Evolutionary conservation across 2,113 vertebrate genomes (phyloP), one percentile per base, ranked within the genome.

Genomic region (Mastomys natalensis): DNA sequence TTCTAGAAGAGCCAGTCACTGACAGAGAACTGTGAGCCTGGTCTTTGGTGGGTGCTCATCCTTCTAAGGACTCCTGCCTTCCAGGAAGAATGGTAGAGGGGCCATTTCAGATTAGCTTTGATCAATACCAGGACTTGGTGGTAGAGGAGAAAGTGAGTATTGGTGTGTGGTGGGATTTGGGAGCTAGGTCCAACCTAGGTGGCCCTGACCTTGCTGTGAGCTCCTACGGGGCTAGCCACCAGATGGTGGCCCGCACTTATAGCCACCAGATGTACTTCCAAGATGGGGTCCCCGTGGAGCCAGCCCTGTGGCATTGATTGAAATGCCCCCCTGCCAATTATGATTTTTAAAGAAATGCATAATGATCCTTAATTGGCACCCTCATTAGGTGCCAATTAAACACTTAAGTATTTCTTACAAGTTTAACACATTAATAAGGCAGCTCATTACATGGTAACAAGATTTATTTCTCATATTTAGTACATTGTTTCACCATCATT

Each of bases 361-460:
- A 98, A 98, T 90, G 96, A 97, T 98, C 80, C 97, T 94, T 98
- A 98, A 98, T 98, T 97, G 97, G 95, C 87, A 95, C 87, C 89
- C 94, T 97, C 98, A 97, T 98, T 98, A 97, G 96, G 95, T 97
- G 97, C 96, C 97, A 98, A 98, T 98, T 98, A 98, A 98, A 97
- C 96, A 97, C 98, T 97, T 97, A 98, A 97, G 96, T 95, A 94
- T 98, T 98, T 98, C 97, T 97, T 97, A 97, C 96, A 97, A 97
- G 97, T 98, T 98, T 97, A 98, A 97, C 97, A 95, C 98, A 97
- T 97, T 98, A 97, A 98, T 97, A 98, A 97, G 96, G 96, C 95
- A 95, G 93, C 93, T 98, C 97, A 93, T 98, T 98, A 97, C 96
- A 88, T 91, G 96, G 93, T 94, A 96, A 96, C 26, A 11, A 89